Evolutionary conservation across 2,888 invertebrate genomes (phyloP).

Genomic region (Formica aserva): DNA sequence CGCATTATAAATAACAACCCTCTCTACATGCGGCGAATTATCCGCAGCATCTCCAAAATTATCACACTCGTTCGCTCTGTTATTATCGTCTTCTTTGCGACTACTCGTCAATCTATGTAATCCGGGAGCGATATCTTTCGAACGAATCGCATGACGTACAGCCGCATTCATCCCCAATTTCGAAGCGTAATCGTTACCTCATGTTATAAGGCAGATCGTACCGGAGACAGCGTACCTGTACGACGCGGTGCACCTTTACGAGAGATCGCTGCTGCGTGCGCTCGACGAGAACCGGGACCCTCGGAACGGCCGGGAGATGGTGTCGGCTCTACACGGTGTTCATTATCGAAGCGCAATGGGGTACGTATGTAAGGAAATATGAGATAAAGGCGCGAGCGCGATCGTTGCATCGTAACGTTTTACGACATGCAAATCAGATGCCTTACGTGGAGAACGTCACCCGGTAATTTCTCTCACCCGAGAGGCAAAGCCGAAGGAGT

Average conservation of each 20-base stretch:
- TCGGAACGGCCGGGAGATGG: slow-evolving; percentile 93
- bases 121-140: slow-evolving; percentile 17
- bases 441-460: background rate
- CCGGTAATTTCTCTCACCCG: slow-evolving; percentile 24
- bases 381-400: background rate
- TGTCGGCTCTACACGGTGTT: slow-evolving; percentile 91
- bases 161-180: slow-evolving; percentile 24
- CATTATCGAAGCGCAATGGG: slow-evolving; percentile 95
- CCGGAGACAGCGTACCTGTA: slow-evolving; percentile 97
- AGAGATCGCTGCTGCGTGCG: slow-evolving; percentile 91
- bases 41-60: background rate
- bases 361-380: slow-evolving; percentile 84
- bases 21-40: background rate
- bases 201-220: slow-evolving; percentile 89
- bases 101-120: slow-evolving; percentile 20
- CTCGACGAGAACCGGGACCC: slow-evolving; percentile 90
- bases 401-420: slow-evolving; percentile 2
- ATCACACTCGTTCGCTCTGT: slow-evolving; percentile 12
- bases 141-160: slow-evolving; percentile 6
- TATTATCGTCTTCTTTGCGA: slow-evolving; percentile 22
- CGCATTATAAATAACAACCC: slow-evolving; percentile 7
- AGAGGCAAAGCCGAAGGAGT: slow-evolving; percentile 16
- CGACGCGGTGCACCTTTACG: slow-evolving; percentile 97
- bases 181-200: slow-evolving; percentile 70
- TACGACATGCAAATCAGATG: slow-evolving; percentile 46